Evolutionary conservation across 2,888 invertebrate genomes (phyloP).

Genomic region (Heliconius cydno): DNA sequence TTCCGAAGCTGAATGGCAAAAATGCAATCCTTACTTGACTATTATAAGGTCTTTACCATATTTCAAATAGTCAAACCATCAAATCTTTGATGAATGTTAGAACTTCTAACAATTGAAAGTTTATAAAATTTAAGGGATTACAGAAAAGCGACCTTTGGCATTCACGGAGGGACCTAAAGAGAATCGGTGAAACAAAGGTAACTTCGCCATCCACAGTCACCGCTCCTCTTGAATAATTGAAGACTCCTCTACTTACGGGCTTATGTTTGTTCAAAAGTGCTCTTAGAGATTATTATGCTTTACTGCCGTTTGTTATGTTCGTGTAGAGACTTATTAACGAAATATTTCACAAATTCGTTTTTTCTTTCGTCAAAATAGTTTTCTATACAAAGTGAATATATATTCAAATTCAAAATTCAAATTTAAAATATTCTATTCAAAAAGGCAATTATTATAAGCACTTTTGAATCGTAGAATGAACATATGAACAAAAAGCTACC

Average conservation of each 20-base stretch:
- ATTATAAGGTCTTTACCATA: too few species aligned
- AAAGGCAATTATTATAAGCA: too few species aligned
- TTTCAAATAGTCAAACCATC: not conserved
- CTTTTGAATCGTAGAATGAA: too few species aligned
- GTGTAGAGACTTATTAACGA: not conserved
- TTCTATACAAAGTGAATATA: too few species aligned
- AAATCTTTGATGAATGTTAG: constrained; percentile 24
- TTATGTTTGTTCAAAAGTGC: constrained; percentile 31
- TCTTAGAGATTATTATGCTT: constrained; percentile 25
- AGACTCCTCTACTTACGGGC: constrained; percentile 40
- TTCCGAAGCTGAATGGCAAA: too few species aligned
- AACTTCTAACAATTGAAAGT: constrained; percentile 36
- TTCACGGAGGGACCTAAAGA: constrained; percentile 56
- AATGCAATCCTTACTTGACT: too few species aligned
- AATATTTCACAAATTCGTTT: too few species aligned
- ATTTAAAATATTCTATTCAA: too few species aligned
- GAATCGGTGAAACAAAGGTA: constrained; percentile 49
- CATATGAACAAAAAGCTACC: too few species aligned
- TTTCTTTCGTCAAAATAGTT: too few species aligned
- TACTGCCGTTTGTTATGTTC: constrained; percentile 6
- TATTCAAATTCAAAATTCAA: too few species aligned
- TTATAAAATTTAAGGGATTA: constrained; percentile 31
- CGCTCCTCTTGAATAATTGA: constrained; percentile 58
- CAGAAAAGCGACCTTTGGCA: constrained; percentile 60
- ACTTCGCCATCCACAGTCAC: constrained; percentile 46